phyloP scores from a whole-genome alignment of 2,888 invertebrate species.

The Horisme vitalbata region DNA sequence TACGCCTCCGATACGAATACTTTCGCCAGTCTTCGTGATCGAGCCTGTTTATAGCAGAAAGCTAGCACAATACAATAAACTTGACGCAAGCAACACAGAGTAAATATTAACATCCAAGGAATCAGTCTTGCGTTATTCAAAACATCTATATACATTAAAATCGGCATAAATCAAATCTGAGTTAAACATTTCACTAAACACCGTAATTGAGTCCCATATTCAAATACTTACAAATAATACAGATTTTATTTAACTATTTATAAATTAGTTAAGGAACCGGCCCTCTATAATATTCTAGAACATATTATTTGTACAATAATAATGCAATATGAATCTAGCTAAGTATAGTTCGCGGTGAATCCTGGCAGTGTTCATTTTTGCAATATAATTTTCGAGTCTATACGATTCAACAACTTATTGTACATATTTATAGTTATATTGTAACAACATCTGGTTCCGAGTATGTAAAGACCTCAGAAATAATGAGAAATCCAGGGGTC shows the following conservation, averaged over 20 bases:
- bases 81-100: slow-evolving; percentile 25
- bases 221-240: slow-evolving; percentile 71
- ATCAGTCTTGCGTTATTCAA: slow-evolving; percentile 72
- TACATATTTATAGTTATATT: too few species aligned
- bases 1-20: too few species aligned
- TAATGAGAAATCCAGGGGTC: too few species aligned
- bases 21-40: too few species aligned
- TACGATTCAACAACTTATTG: too few species aligned
- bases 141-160: slow-evolving; percentile 70
- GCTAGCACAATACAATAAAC: not conserved
- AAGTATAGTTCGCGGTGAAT: not conserved
- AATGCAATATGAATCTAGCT: slow-evolving; percentile 29
- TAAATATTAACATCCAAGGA: slow-evolving; percentile 49
- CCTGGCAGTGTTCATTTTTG: too few species aligned
- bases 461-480: too few species aligned
- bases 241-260: slow-evolving; percentile 55
- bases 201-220: slow-evolving; percentile 80
- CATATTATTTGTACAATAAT: slow-evolving; percentile 57
- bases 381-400: too few species aligned
- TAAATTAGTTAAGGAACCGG: slow-evolving; percentile 69
- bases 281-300: slow-evolving; percentile 62
- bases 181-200: slow-evolving; percentile 72
- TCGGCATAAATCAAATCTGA: slow-evolving; percentile 57
- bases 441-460: too few species aligned
- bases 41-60: too few species aligned